Evolutionary conservation across 2,113 vertebrate genomes (phyloP), one percentile per base, ranked within the genome.

Genomic region (Orientallactaga bullata): DNA sequence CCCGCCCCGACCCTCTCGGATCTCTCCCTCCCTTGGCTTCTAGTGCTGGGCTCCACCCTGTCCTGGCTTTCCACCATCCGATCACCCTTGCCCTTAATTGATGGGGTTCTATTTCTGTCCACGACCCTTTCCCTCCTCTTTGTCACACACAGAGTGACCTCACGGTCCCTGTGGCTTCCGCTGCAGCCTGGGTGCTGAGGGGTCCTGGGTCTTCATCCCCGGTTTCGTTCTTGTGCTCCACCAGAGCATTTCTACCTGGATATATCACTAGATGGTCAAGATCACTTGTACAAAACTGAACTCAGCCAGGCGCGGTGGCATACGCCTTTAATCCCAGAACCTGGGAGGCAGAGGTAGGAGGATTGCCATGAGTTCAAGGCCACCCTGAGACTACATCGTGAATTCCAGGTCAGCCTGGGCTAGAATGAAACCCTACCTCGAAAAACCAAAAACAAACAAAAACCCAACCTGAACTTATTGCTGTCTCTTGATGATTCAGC

Each of bases 51-150:
- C 26, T 65, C 9, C 26, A n/a, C 68, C 55, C 32, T 39, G 12
- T 39, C 37, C 81, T 74, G 65, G 9, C 23, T 23, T 65, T 7
- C 37, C 55, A 15, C 28, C 28, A 13, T 79, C 72, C 1, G 4
- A 13, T 23, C n/a, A 39, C 9, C 24, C 37, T n/a, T 63, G 24
- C 60, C 30, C 30, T 72, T 66, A 1, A n/a, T 51, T 16, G 1
- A 2, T 16, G 39, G 16, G 28, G 8, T 55, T 71, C 35, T 15
- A 5, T 7, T 21, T 82, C 32, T 7, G 11, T 5, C 23, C 0
- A 0, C 20, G n/a, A 26, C 16, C 1, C 16, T 16, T 16, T 60
- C 65, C 12, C 26, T 3, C 12, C 42, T 42, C 68, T 55, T 10
- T 0, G 8, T 24, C 47, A 6, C 69, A 11, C 26, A 73, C 0